Evolutionary conservation across 2,888 invertebrate genomes (phyloP).

Genomic region (Podabrus alpinus): DNA sequence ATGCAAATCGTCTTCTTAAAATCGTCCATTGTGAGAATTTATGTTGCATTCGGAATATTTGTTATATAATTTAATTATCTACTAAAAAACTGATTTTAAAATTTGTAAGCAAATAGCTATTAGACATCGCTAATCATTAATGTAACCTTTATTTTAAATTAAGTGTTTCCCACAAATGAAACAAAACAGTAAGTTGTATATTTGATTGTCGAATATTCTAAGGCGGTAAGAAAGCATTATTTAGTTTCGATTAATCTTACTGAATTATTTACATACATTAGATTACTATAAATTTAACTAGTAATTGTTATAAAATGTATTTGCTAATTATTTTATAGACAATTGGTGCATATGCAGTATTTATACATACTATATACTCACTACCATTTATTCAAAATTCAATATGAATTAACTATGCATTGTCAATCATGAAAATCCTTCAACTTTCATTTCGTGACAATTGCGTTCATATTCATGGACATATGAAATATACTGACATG

Average conservation of each 20-base stretch:
- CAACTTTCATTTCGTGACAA: conserved; percentile 31
- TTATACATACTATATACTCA: not conserved
- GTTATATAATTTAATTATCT: too few relatives aligned
- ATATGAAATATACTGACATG: conserved; percentile 29
- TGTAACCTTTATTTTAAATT: not conserved
- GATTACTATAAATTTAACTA: not conserved
- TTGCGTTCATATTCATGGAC: conserved; percentile 30
- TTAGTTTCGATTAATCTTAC: not conserved
- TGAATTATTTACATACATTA: not conserved
- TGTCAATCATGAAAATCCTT: conserved; percentile 31
- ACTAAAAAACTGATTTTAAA: too few relatives aligned
- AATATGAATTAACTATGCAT: conserved; percentile 30
- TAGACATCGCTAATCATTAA: too few relatives aligned
- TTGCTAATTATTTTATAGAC: not conserved
- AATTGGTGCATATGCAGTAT: not conserved
- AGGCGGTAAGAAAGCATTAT: not conserved
- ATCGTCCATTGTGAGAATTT: too few relatives aligned
- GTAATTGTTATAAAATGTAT: not conserved
- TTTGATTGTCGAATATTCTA: not conserved
- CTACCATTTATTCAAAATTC: conserved; percentile 24
- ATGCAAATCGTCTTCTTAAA: not conserved
- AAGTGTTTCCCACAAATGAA: not conserved
- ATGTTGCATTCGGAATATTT: not conserved
- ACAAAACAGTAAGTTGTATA: too few relatives aligned
- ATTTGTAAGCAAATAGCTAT: too few relatives aligned